Base-by-base conservation (phyloP, 1,140 invertebrate species). In the Drosophila murphyi region DNA sequence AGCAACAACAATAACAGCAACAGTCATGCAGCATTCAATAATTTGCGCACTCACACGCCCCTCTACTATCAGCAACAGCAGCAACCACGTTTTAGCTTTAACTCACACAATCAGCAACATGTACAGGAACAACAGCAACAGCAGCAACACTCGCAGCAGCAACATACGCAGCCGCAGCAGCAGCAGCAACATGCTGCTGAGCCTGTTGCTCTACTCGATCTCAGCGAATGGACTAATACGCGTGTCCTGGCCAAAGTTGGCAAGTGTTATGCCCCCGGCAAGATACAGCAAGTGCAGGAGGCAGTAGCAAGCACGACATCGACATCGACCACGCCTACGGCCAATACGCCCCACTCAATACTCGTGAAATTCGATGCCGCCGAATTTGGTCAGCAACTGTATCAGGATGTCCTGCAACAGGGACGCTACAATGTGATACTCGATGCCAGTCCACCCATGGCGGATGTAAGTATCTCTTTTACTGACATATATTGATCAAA, bases 151-250 rank as follows among this genome's bases (percentile, higher is more conserved):
- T 1, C 20, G 1, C 20, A 20, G 68, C 73, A 61, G 12, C 75
- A 88, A 32, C 56, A 43, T 43, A 43, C 39, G 6, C 39, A 72
- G 3, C 71, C 78, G 55, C 78, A 71, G 97, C 79, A 61, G n/a
- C 76, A 62, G 39, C 73, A 76, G 6, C 72, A 61, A 54, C 57
- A 73, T 4, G 20, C 20, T 20, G 20, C 20, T 20, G 63, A 77
- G 28, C 34, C 74, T 55, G 64, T 61, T 80, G 74, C 81, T 80
- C 57, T 74, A 72, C 95, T 98, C 80, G 97, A 98, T 93, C 94
- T 99, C 78, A 96, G 95, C 82, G 97, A 98, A 92, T 99, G 97
- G 97, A 95, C 95, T 72, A 96, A 97, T 82, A 97, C 98, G 92
- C 93, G 97, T 80, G 96, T 98, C 75, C 93, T 99, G 76, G 98